phyloP scores from a whole-genome alignment of 2,113 vertebrate species.

The Nannospalax galili region DNA sequence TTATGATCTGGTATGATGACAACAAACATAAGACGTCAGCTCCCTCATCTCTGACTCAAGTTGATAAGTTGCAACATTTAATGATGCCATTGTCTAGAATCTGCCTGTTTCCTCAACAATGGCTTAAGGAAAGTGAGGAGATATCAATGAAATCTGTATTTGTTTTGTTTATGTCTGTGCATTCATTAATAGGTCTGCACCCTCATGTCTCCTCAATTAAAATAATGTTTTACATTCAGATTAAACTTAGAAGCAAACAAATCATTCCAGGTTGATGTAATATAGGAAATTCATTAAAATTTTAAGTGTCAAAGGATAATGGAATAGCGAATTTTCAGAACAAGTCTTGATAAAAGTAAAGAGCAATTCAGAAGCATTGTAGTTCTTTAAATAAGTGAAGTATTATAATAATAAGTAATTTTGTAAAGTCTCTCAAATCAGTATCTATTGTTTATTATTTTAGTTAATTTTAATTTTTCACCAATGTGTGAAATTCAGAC shows the following conservation, averaged over 20 bases:
- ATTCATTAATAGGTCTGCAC: neutral
- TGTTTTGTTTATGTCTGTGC: neutral
- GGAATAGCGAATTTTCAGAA: neutral
- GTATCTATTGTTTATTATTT: neutral
- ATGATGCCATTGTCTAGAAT: fast-evolving
- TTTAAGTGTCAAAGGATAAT: neutral
- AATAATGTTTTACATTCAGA: neutral
- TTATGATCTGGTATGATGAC: too few species aligned
- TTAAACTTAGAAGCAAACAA: neutral
- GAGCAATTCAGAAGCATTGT: neutral
- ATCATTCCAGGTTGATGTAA: neutral
- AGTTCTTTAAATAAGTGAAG: neutral
- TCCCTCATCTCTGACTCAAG: neutral
- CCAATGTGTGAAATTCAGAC: neutral
- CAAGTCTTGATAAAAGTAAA: neutral
- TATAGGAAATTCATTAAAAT: neutral
- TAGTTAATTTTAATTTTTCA: neutral
- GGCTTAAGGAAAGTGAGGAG: neutral
- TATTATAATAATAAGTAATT: too few species aligned
- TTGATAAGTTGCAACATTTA: neutral
- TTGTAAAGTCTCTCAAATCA: neutral
- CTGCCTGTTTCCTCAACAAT: neutral
- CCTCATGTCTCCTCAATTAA: neutral
- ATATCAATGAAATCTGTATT: neutral
- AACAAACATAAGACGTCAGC: neutral